phyloP scores from a whole-genome alignment of 1,140 invertebrate species.

The Drosophila busckii region DNA sequence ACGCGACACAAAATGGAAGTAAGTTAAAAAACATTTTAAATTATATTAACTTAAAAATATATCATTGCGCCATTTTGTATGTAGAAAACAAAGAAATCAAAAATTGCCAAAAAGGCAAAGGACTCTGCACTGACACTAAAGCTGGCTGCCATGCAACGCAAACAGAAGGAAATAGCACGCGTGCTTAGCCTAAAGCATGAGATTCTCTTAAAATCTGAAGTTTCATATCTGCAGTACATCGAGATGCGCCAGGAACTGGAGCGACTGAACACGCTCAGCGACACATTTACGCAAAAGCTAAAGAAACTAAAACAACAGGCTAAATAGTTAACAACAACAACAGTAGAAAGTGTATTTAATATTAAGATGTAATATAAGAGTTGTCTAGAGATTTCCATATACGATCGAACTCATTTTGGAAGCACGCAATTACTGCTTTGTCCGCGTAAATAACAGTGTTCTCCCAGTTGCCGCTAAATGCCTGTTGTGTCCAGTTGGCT shows the following conservation, averaged over 20 bases:
- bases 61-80: background rate
- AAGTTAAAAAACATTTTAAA: constrained; percentile 3
- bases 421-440: background rate
- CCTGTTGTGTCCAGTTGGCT: constrained; percentile 57
- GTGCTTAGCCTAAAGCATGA: constrained; percentile 56
- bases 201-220: constrained; percentile 46
- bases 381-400: constrained; percentile 48
- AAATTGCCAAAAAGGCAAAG: constrained; percentile 27
- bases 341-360: background rate
- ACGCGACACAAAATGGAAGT: constrained; percentile 47
- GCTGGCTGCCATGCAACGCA: constrained; percentile 31
- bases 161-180: constrained; percentile 53
- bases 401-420: constrained; percentile 51
- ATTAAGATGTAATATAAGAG: background rate
- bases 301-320: constrained; percentile 55
- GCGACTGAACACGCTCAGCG: constrained; percentile 42
- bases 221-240: constrained; percentile 65
- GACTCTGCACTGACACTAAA: constrained; percentile 35
- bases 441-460: constrained; percentile 47
- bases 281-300: constrained; percentile 34
- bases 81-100: constrained; percentile 54
- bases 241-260: constrained; percentile 54
- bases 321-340: constrained; percentile 30
- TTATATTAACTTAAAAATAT: background rate
- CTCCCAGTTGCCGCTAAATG: constrained; percentile 59